Evolutionary conservation across 2,888 invertebrate species (phyloP), one percentile per base, ranked within the genome.

Genomic region (Trachelus iudaicus): DNA sequence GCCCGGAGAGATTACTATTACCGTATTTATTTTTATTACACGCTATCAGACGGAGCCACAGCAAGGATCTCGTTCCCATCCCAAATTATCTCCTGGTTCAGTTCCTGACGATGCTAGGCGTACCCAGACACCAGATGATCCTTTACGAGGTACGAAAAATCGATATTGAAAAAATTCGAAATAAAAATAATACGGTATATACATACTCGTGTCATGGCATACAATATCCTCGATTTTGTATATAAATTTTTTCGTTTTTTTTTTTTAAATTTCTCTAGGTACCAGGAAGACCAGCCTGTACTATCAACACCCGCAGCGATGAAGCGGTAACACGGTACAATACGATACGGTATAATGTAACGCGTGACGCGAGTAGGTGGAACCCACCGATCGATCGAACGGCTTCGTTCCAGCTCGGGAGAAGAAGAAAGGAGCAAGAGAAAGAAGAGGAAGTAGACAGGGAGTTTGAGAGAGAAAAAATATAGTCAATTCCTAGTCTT

Each of bases 1-100:
- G 83, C 82, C 86, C 81, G 83, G 83, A 84, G 82, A 83, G 83
- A 87, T 85, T 85, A 86, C 86, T 85, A 86, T 82, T 80, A 79
- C 82, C 82, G 81, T 84, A 83, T 86, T 84, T 85, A 85, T 85
- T 86, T 87, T 87, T 86, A 87, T 87, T 87, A 83, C 79, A 79
- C 79, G 75, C 74, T 77, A 75, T 40, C 79, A 76, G 82, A 80
- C 79, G 78, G 81, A 80, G 80, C 75, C 75, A 73, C 79, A 34
- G 79, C 79, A 23, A 31, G 13, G 23, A 56, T 56, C 56, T 56
- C 56, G 23, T 56, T 56, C 2, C 23, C 23, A 15, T 23, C 23
- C 56, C 56, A 23, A 56, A 56, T 23, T 56, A 56, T 23, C 9
- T 56, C 56, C 56, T 9, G 56, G 9, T 23, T 6, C 23, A 56